Conservation (phyloP, 2,797 vertebrate genomes). For the Leptoclinus maculatus region DNA sequence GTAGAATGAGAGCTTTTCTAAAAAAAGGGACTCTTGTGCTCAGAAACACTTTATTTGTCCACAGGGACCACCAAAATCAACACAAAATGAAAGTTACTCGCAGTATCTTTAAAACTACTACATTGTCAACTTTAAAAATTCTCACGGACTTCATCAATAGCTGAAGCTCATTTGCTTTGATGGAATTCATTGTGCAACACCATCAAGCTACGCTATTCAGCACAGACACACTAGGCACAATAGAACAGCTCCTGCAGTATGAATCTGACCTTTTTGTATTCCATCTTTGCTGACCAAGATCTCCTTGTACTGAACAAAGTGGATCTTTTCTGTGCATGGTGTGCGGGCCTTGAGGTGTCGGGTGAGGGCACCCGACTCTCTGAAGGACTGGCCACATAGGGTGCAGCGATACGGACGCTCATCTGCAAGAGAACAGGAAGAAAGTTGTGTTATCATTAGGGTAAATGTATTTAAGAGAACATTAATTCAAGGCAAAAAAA, state of each 20-base stretch:
- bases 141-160: neutral
- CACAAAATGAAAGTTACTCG: too few relatives aligned
- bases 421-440: conserved; percentile 77
- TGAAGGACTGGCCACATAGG: conserved; percentile 96
- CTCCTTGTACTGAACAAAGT: conserved; percentile 92
- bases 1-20: neutral
- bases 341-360: conserved; percentile 96
- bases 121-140: neutral
- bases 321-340: conserved; percentile 97
- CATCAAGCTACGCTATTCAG: neutral
- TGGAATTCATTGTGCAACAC: neutral
- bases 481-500: neutral
- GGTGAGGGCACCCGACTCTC: conserved; percentile 96
- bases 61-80: too few relatives aligned
- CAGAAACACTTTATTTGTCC: neutral
- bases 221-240: neutral
- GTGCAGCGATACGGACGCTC: conserved; percentile 96
- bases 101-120: neutral
- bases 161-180: neutral
- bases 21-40: neutral
- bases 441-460: neutral
- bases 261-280: conserved; percentile 84
- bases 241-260: neutral
- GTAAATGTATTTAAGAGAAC: neutral
- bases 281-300: conserved; percentile 90